These are phyloP conservation scores for Choloepus didactylus DNA, from an alignment of 2,797 vertebrate genomes.

Conservation along the genomic window DNA sequence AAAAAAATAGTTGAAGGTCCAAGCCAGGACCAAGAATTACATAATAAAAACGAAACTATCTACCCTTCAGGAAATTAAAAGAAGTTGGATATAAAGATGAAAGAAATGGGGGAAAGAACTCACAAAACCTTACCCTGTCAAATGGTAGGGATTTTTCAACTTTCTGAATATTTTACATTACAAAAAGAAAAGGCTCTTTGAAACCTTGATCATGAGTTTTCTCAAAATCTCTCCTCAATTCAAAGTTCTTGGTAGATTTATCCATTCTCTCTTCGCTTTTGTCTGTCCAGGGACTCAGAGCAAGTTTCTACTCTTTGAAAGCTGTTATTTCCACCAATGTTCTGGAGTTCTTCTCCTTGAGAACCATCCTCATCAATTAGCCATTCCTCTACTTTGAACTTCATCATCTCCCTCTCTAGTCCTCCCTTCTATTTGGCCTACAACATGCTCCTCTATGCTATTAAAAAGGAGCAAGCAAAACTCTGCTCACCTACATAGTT, in stretches of 20 bases:
- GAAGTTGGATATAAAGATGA: constrained; percentile 41
- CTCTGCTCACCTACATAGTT: neutral
- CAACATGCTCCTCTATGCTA: neutral
- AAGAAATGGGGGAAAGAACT: neutral
- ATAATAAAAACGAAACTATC: constrained; percentile 31
- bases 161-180: constrained; percentile 60
- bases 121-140: constrained; percentile 45
- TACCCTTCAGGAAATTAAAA: neutral
- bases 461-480: neutral
- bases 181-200: constrained; percentile 23
- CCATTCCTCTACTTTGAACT: neutral
- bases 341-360: neutral
- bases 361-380: neutral
- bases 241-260: neutral
- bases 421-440: neutral
- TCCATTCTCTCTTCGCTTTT: neutral
- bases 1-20: constrained; percentile 7
- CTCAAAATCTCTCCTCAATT: constrained; percentile 4
- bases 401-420: neutral
- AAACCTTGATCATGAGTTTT: neutral
- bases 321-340: neutral
- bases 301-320: neutral
- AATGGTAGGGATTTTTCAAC: neutral
- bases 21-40: constrained; percentile 12
- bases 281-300: neutral